A percentile compares a stretch with the other conserved stretches of the same genome.
These are phyloP conservation scores for Ellobius talpinus DNA, from an alignment of 2,113 vertebrate species.

Conservation along the genomic window DNA sequence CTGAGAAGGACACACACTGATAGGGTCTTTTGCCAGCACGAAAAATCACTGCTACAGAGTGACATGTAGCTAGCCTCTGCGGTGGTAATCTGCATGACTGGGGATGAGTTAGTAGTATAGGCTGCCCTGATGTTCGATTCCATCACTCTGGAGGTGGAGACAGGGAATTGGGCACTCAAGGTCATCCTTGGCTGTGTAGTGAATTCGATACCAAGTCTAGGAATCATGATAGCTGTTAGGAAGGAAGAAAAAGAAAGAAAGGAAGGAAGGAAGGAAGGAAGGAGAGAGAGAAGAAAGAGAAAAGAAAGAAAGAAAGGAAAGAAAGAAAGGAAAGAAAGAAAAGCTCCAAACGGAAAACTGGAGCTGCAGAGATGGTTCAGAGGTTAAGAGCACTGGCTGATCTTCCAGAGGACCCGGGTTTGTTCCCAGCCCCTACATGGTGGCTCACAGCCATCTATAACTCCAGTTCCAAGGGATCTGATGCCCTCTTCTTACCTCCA, in stretches of 20 bases:
- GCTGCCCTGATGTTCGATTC: not conserved
- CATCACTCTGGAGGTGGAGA: not conserved
- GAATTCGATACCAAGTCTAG: not conserved
- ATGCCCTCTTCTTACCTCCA: not conserved
- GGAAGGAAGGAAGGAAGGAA: not conserved
- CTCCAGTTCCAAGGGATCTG: not conserved
- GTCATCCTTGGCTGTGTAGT: not conserved
- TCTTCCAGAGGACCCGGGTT: not conserved
- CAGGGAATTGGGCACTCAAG: not conserved
- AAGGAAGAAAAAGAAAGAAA: not conserved
- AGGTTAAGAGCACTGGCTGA: not conserved
- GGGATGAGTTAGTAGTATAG: not conserved
- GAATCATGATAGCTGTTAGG: not conserved
- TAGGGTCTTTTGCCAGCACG: not conserved
- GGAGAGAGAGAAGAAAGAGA: not conserved
- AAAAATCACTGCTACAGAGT: no score
- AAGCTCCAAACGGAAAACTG: not conserved
- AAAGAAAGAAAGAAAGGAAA: not conserved
- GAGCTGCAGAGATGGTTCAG: not conserved
- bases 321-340: no score
- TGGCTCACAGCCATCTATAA: not conserved
- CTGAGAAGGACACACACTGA: not conserved
- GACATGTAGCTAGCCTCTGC: no score
- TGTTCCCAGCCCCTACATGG: not conserved
- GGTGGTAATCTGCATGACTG: no score